Evolutionary conservation across 2,113 vertebrate genomes (phyloP), one percentile per base, ranked within the genome.

Genomic region (Chaetodon auriga): DNA sequence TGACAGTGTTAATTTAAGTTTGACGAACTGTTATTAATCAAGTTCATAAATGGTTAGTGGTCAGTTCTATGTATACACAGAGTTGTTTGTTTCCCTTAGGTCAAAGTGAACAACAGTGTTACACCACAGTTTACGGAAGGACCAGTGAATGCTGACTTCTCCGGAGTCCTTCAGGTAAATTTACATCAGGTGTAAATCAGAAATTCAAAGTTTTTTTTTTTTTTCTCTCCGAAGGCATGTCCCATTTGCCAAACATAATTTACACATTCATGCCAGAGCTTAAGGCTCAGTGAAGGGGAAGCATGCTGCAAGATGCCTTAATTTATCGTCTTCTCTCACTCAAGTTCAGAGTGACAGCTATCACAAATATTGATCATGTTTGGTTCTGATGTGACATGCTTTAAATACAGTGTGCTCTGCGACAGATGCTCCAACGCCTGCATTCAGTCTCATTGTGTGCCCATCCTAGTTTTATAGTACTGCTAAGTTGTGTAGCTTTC

Each of bases 91-190:
- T 3, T 71, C 53, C 78, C 85, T 54, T 83, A 97, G 97, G 95
- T 97, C 89, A 95, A 96, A 0, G 88, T 96, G 85, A 97, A 97
- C 91, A 96, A 95, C 90, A 96, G 95, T 82, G 95, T 96, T 72
- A 93, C 96, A 63, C 94, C 95, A 21, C 96, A 97, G 93, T 97
- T 97, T 91, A 95, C 96, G 49, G 97, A 97, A 91, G 95, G 94
- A 86, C 95, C 97, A 60, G 95, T 97, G 80, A 96, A 95, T 77
- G 95, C 97, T 64, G 97, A 97, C 89, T 97, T 97, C 94, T 96
- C 97, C 2, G 95, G 96, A 84, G 96, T 97, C 86, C 96, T 97
- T 90, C 97, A 98, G 96, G 97, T 97, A 96, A 80, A 70, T 55
- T 75, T 78, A 58, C 58, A 43, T 55, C 6, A 10, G 3, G 25